phyloP scores from a whole-genome alignment of 2,888 invertebrate genomes.

The Troides helena region DNA sequence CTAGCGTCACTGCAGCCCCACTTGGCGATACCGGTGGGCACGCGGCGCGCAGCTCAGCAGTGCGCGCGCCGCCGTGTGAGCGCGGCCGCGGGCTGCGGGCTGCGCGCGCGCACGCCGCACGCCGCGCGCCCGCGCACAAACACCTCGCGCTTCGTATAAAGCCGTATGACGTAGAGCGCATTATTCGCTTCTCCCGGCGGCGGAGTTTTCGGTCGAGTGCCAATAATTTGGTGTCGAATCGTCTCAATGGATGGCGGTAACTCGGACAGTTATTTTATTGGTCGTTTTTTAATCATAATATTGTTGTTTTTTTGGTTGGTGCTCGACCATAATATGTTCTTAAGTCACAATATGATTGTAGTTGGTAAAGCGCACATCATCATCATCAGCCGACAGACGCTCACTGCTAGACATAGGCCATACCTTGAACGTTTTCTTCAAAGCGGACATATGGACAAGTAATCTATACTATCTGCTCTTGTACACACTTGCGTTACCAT shows the following conservation, averaged over 20 bases:
- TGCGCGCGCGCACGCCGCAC: not conserved
- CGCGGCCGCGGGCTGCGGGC: not conserved
- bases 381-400: too few relatives aligned
- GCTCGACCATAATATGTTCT: too few relatives aligned
- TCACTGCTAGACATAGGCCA: too few relatives aligned
- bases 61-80: not conserved
- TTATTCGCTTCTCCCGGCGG: conserved; percentile 11
- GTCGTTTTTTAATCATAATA: too few relatives aligned
- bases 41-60: not conserved
- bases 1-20: conserved; percentile 51
- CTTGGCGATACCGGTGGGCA: conserved; percentile 33
- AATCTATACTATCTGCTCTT: too few relatives aligned
- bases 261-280: conserved; percentile 2
- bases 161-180: conserved; percentile 33
- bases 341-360: too few relatives aligned
- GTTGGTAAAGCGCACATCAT: too few relatives aligned
- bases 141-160: conserved; percentile 15
- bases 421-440: too few relatives aligned
- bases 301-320: too few relatives aligned
- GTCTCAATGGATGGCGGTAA: conserved; percentile 1
- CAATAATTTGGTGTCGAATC: conserved; percentile 5
- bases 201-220: conserved; percentile 5
- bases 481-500: too few relatives aligned
- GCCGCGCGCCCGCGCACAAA: not conserved
- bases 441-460: too few relatives aligned